Percentiles rank a stretch among this genome's conserved stretches.
Evolutionary conservation across 2,797 vertebrate genomes (phyloP).

Genomic region (Helostoma temminkii): DNA sequence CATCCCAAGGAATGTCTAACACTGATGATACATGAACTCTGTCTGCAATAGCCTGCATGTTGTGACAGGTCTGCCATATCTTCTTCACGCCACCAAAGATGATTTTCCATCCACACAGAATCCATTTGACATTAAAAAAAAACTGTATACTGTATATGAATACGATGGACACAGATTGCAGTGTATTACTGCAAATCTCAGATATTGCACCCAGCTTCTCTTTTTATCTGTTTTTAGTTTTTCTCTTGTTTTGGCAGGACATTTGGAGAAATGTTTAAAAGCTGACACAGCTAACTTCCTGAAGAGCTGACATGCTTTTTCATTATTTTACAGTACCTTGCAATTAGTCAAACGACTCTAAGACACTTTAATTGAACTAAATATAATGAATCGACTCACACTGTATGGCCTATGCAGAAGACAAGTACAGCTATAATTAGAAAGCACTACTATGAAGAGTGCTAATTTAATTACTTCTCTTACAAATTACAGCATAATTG

Average conservation of each 20-base stretch:
- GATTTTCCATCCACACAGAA: conserved; percentile 4
- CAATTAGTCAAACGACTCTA: conserved; percentile 43
- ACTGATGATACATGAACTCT: conserved; percentile 24
- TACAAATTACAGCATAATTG: conserved; percentile 61
- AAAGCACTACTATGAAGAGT: conserved; percentile 35
- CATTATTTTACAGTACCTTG: conserved; percentile 19
- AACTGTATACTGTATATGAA: not conserved
- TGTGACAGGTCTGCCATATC: conserved; percentile 37
- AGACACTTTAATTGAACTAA: conserved; percentile 30
- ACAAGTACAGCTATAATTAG: conserved; percentile 45
- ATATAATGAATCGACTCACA: conserved; percentile 34
- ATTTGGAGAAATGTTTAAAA: conserved; percentile 15
- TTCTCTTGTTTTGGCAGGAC: conserved; percentile 14
- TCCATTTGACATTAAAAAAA: conserved; percentile 36
- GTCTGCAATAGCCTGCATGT: conserved; percentile 13
- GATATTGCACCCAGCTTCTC: conserved; percentile 2
- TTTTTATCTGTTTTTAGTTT: conserved; percentile 5
- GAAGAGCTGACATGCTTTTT: conserved; percentile 24
- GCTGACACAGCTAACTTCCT: conserved; percentile 32
- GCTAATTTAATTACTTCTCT: conserved; percentile 59
- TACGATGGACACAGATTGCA: conserved; percentile 6
- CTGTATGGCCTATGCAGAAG: conserved; percentile 19
- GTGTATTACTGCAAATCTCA: conserved; percentile 12
- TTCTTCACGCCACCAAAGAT: conserved; percentile 8
- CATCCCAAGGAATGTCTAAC: conserved; percentile 34